Evolutionary conservation across 2,797 vertebrate species (phyloP).

Genomic region (Lithobates sylvaticus): DNA sequence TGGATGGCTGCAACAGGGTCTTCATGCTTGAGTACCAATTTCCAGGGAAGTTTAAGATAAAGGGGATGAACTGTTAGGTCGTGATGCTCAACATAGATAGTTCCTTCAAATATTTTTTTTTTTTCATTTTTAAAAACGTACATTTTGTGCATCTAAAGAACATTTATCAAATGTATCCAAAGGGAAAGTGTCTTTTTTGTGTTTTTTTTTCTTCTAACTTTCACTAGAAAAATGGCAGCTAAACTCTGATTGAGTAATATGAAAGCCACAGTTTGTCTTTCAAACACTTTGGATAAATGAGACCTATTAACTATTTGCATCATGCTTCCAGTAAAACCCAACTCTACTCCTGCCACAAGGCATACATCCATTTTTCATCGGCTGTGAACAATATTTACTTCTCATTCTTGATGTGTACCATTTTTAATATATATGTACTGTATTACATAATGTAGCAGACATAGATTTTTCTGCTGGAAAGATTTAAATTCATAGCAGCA

Average conservation of each 20-base stretch:
- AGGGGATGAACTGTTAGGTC: no score
- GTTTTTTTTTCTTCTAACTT: neutral
- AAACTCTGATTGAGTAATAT: neutral
- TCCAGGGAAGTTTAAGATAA: no score
- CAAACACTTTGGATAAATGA: neutral
- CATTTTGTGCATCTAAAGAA: no score
- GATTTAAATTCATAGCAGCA: neutral
- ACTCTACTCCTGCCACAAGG: neutral
- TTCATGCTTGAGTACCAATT: no score
- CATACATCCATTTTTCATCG: neutral
- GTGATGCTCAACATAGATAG: no score
- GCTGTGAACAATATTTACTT: neutral
- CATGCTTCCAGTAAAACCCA: neutral
- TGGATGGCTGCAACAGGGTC: no score
- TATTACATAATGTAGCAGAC: neutral
- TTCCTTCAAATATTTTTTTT: no score
- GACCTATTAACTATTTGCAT: neutral
- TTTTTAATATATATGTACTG: neutral
- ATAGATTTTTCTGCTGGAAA: slow-evolving; percentile 1
- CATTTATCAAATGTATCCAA: no score
- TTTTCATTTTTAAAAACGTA: no score
- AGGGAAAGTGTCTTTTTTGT: no score
- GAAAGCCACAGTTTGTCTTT: neutral
- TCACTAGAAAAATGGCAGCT: neutral
- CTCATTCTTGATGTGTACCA: neutral